phyloP scores from a whole-genome alignment of 2,113 vertebrate genomes.

The Speoplatyrhinus poulsoni region DNA sequence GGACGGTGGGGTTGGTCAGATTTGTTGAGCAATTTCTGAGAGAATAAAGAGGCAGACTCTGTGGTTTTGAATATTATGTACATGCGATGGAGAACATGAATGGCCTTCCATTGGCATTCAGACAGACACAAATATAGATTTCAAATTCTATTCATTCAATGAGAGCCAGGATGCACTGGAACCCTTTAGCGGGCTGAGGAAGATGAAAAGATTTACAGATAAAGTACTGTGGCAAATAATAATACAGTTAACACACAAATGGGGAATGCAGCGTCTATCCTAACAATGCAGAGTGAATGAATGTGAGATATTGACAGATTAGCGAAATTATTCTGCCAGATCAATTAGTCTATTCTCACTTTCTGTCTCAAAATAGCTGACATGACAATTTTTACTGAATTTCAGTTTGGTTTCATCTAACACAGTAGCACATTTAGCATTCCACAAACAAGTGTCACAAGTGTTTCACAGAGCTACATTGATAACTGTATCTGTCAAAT shows the following conservation, averaged over 20 bases:
- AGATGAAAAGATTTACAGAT: slow-evolving; percentile 11
- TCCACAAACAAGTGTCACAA: background rate
- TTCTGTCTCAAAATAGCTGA: too few relatives aligned
- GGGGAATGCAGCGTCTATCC: too few relatives aligned
- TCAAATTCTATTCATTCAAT: background rate
- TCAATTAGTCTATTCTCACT: too few relatives aligned
- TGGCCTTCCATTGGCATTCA: slow-evolving; percentile 41
- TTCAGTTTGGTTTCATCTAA: too few relatives aligned
- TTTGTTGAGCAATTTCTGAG: slow-evolving; percentile 28
- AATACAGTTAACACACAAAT: too few relatives aligned
- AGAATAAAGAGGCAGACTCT: slow-evolving; percentile 46
- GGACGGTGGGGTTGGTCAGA: slow-evolving; percentile 37
- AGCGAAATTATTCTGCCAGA: too few relatives aligned
- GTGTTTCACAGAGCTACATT: background rate
- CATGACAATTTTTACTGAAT: too few relatives aligned
- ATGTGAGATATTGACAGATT: too few relatives aligned
- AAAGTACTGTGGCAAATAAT: background rate
- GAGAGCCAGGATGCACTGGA: background rate
- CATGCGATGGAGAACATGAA: slow-evolving; percentile 53
- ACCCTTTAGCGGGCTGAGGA: background rate
- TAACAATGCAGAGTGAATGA: too few relatives aligned
- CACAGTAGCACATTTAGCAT: too few relatives aligned
- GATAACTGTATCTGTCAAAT: background rate
- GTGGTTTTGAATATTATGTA: slow-evolving; percentile 62
- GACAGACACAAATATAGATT: slow-evolving; percentile 41